These are phyloP conservation scores for Unio delphinus DNA, from an alignment of 2,888 invertebrate species.

Conservation along the genomic window DNA sequence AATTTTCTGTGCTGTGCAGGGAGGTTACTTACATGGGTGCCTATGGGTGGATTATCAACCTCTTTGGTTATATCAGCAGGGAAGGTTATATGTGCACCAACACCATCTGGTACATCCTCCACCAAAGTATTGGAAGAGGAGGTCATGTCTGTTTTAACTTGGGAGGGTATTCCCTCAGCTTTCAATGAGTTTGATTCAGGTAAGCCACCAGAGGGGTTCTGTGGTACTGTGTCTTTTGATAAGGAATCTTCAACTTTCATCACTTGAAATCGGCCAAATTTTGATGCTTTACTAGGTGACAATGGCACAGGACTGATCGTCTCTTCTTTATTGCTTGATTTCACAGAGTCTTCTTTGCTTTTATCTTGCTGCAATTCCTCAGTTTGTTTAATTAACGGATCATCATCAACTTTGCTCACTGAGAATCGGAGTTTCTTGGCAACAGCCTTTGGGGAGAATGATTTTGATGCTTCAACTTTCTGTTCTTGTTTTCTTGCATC, in stretches of 20 bases:
- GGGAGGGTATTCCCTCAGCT: not conserved
- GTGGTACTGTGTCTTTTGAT: slow-evolving; percentile 3
- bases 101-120: slow-evolving; percentile 6
- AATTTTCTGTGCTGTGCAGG: slow-evolving; percentile 35
- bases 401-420: slow-evolving; percentile 54
- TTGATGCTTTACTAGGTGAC: slow-evolving; percentile 16
- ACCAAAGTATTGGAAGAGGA: not conserved
- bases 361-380: slow-evolving; percentile 3
- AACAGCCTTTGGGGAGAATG: not conserved
- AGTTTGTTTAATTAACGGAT: slow-evolving; percentile 29
- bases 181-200: not conserved
- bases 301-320: slow-evolving; percentile 3
- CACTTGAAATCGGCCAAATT: slow-evolving; percentile 52
- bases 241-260: slow-evolving; percentile 38
- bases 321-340: slow-evolving; percentile 1
- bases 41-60: slow-evolving; percentile 5
- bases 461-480: not conserved
- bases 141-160: not conserved
- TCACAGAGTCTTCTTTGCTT: slow-evolving; percentile 1
- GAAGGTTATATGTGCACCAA: slow-evolving; percentile 14
- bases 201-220: not conserved
- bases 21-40: slow-evolving; percentile 28
- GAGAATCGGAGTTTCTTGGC: slow-evolving; percentile 47
- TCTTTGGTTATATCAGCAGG: slow-evolving; percentile 12
- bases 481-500: slow-evolving; percentile 7